Evolutionary conservation across 1,140 invertebrate species (phyloP).

Genomic region (Chironomus striatipennis): DNA sequence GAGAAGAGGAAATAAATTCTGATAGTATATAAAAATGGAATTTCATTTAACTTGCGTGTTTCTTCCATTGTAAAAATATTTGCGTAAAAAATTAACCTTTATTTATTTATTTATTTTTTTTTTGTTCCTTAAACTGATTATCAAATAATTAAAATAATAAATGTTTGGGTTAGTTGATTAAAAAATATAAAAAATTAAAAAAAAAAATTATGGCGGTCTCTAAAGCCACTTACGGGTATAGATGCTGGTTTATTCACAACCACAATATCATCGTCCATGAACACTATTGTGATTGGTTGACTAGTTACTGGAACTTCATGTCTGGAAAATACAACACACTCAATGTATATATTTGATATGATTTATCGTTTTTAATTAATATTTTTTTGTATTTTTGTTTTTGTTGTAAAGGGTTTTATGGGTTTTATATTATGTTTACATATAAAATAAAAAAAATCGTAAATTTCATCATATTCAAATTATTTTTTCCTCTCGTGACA

Average conservation of each 20-base stretch:
- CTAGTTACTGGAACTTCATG: constrained; percentile 96
- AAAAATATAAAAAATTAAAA: constrained; percentile 19
- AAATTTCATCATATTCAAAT: neutral
- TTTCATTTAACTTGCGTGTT: too few species aligned
- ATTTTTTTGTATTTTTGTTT: neutral
- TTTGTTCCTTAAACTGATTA: too few species aligned
- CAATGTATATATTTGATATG: neutral
- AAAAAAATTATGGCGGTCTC: constrained; percentile 55
- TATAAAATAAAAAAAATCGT: neutral
- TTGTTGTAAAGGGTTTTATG: neutral
- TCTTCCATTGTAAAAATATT: too few species aligned
- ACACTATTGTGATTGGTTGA: constrained; percentile 88
- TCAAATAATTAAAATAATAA: too few species aligned
- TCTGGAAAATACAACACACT: constrained; percentile 55
- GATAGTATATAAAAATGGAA: neutral
- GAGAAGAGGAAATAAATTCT: neutral
- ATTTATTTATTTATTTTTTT: too few species aligned
- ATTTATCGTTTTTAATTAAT: constrained; percentile 19
- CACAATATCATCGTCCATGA: constrained; percentile 95
- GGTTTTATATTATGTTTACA: too few species aligned
- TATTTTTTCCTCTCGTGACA: neutral
- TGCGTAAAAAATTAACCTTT: too few species aligned
- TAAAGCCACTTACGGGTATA: constrained; percentile 87
- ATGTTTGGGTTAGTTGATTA: neutral
- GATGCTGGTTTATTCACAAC: constrained; percentile 99